A percentile compares a stretch with the other conserved stretches of the same genome.
phyloP scores from a whole-genome alignment of 2,888 invertebrate species.

The Gasteruption jaculator region DNA sequence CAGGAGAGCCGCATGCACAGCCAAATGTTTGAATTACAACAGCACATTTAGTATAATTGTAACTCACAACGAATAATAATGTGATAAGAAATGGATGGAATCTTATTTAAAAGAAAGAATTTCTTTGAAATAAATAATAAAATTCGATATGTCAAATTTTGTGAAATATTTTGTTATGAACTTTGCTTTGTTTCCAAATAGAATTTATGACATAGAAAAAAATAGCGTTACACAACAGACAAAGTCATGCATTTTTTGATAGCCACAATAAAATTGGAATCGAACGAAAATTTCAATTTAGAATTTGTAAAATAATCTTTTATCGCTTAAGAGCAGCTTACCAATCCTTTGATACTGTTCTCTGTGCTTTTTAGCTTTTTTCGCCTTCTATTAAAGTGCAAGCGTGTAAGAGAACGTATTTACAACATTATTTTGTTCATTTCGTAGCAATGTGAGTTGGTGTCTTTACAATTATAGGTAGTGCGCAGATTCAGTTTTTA shows the following conservation, averaged over 20 bases:
- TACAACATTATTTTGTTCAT: no score
- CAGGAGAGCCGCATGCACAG: conserved; percentile 61
- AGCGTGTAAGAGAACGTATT: conserved; percentile 57
- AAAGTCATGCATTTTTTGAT: conserved; percentile 2
- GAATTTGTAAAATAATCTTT: not conserved
- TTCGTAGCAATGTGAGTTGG: no score
- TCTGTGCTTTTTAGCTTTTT: conserved; percentile 70
- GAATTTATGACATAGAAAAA: no score
- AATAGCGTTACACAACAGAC: no score
- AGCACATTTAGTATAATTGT: conserved; percentile 35
- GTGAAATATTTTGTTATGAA: not conserved
- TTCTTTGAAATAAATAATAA: conserved; percentile 8
- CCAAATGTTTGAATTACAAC: conserved; percentile 49
- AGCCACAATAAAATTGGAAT: conserved; percentile 2
- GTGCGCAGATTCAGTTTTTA: no score
- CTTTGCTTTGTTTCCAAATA: no score
- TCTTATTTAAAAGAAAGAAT: conserved; percentile 4
- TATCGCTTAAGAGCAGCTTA: conserved; percentile 57
- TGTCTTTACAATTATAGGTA: no score
- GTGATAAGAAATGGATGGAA: no score
- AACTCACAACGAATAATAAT: no score
- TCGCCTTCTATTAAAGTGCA: conserved; percentile 54
- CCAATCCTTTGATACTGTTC: conserved; percentile 74
- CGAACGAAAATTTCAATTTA: not conserved
- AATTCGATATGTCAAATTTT: conserved; percentile 10